Conservation (phyloP, 2,797 vertebrate genomes). For the Paratrypauchen microcephalus region DNA sequence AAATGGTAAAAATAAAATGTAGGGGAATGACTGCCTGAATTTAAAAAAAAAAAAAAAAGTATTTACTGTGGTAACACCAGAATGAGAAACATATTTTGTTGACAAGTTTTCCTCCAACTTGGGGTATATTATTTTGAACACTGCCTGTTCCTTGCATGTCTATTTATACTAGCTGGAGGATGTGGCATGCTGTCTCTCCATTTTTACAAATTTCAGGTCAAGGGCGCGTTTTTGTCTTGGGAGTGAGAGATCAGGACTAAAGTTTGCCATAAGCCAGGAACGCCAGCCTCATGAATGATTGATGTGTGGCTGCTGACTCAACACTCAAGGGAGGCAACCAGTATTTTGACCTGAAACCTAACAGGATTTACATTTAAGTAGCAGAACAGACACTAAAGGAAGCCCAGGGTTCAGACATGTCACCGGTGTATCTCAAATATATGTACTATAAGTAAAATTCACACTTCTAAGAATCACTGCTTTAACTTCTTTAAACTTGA, state of each 20-base stretch:
- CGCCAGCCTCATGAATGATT: constrained; percentile 74
- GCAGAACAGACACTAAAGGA: constrained; percentile 18
- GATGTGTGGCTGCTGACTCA: constrained; percentile 74
- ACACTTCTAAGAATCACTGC: neutral
- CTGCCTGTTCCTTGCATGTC: constrained; percentile 45
- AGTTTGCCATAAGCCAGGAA: constrained; percentile 49
- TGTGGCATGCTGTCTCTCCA: constrained; percentile 33
- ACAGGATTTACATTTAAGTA: constrained; percentile 54
- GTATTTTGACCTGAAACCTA: constrained; percentile 71
- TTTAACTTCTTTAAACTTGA: neutral
- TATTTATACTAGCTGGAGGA: constrained; percentile 51
- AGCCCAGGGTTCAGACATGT: constrained; percentile 8
- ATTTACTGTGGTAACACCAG: neutral
- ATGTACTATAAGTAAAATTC: neutral
- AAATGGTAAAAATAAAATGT: neutral
- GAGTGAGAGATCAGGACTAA: constrained; percentile 35
- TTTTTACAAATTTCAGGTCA: constrained; percentile 52
- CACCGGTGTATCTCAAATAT: constrained; percentile 4
- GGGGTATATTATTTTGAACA: constrained; percentile 15
- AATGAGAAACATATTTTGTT: neutral
- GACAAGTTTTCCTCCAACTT: constrained; percentile 32
- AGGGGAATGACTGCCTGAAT: neutral
- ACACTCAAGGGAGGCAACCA: constrained; percentile 59
- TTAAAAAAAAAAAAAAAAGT: neutral
- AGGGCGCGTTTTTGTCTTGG: constrained; percentile 45